Conservation (phyloP, 2,888 invertebrate genomes). For the Laothoe populi region DNA sequence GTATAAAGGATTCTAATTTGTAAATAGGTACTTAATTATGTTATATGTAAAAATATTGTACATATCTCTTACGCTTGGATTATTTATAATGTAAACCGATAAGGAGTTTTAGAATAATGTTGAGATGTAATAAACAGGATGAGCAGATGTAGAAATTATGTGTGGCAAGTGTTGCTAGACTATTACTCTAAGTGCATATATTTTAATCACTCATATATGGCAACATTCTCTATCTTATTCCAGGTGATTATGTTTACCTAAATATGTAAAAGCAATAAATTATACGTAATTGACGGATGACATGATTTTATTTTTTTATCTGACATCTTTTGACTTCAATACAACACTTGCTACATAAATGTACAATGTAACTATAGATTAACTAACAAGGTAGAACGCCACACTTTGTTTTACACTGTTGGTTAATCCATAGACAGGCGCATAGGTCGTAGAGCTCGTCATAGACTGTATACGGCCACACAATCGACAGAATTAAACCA, state of each 20-base stretch:
- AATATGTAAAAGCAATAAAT: neutral
- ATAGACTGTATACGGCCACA: slow-evolving; percentile 40
- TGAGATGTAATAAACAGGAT: slow-evolving; percentile 53
- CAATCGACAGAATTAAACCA: slow-evolving; percentile 47
- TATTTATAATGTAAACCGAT: slow-evolving; percentile 78
- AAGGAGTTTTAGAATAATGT: slow-evolving; percentile 64
- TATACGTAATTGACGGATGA: neutral
- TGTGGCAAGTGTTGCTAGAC: slow-evolving; percentile 18
- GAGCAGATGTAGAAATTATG: slow-evolving; percentile 32
- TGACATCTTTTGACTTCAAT: neutral
- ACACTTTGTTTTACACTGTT: slow-evolving; percentile 28
- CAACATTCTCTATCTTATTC: neutral
- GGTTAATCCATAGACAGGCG: slow-evolving; percentile 35
- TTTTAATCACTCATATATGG: neutral
- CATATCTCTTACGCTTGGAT: slow-evolving; percentile 84
- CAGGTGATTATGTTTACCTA: neutral
- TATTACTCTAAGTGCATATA: neutral
- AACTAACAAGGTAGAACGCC: slow-evolving; percentile 30
- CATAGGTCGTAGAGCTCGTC: slow-evolving; percentile 36
- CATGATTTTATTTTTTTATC: neutral
- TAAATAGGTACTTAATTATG: slow-evolving; percentile 84
- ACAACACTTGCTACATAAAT: slow-evolving; percentile 17
- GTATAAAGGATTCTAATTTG: slow-evolving; percentile 84
- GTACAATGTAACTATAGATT: slow-evolving; percentile 28
- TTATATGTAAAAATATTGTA: slow-evolving; percentile 84